Conservation (phyloP, 2,113 vertebrate species). For the Lanius collurio region DNA sequence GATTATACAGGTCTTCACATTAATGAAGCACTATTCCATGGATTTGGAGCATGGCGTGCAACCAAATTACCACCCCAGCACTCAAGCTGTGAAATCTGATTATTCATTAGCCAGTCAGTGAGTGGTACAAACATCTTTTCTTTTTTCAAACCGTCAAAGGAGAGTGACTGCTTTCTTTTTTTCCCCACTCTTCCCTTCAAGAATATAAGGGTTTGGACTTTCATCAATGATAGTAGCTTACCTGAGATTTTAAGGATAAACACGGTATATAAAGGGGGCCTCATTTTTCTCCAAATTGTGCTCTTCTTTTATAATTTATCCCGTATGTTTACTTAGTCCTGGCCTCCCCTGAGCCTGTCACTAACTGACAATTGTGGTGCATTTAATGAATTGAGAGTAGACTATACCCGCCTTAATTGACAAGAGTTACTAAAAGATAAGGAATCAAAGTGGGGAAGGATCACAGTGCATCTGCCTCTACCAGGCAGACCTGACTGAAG, state of each 20-base stretch:
- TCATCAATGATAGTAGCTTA: background rate
- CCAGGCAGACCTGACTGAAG: background rate
- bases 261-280: background rate
- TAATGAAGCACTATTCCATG: slow-evolving; percentile 98
- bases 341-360: slow-evolving; percentile 29
- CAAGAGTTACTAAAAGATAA: slow-evolving; percentile 42
- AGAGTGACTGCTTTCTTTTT: slow-evolving; percentile 70
- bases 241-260: slow-evolving; percentile 26
- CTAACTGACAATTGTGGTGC: slow-evolving; percentile 29
- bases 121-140: slow-evolving; percentile 92
- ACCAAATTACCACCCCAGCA: slow-evolving; percentile 97
- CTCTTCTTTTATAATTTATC: background rate
- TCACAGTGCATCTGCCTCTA: slow-evolving; percentile 19
- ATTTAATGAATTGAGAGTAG: slow-evolving; percentile 54
- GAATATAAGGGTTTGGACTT: slow-evolving; percentile 56
- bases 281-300: background rate
- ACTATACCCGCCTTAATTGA: slow-evolving; percentile 45
- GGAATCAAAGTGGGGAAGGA: slow-evolving; percentile 25
- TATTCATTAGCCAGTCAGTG: slow-evolving; percentile 99
- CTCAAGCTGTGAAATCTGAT: slow-evolving; percentile 99
- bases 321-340: background rate
- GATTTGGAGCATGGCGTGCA: slow-evolving; percentile 95
- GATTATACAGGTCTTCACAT: slow-evolving; percentile 99
- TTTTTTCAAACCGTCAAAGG: slow-evolving; percentile 77
- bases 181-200: background rate